Base-by-base conservation (phyloP, 2,797 vertebrate genomes). In the Todus mexicanus region DNA sequence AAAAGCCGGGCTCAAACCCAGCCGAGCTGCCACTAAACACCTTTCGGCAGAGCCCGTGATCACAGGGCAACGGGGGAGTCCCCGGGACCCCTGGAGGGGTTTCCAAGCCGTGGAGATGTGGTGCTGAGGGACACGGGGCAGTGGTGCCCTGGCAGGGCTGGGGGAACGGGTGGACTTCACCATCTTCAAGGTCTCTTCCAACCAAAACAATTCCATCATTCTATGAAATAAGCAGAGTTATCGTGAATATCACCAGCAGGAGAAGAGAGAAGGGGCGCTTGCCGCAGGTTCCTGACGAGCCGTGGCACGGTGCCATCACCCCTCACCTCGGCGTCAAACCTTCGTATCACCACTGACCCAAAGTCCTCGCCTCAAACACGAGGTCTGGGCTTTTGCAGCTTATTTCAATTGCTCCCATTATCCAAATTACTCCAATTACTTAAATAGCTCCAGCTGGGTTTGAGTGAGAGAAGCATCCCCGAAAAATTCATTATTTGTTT, bases 251-350 rank as follows among this genome's bases (percentile, higher is more conserved):
- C 43, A 13, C 7, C 7, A 1, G 61, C 47, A 65, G 59, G 50
- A 50, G 19, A 65, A 18, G 7, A 19, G 4, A 12, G 45, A 8
- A n/a, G n/a, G n/a, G n/a, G n/a, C n/a, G n/a, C n/a, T n/a, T 43
- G 84, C 48, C n/a, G 59, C 48, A 50, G 43, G 73, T 2, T 61
- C 31, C 70, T 3, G 18, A 2, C 45, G 14, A 37, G 11, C 27
- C 4, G 1, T 9, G 43, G 43, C 4, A 0, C 5, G 3, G 23
- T 33, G 65, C 48, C 42, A 21, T 29, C 3, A 0, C 12, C 42
- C 54, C 29, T 37, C 25, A 1, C 53, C 64, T 8, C 0, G 0
- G 9, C 16, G 43, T 4, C 87, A 42, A 45, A 82, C 35, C 48
- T 56, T 23, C 0, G 0, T 1, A 45, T 7, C 87, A 37, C 42